Conservation (phyloP, 2,888 invertebrate genomes). For the Sminthurides aquaticus region DNA sequence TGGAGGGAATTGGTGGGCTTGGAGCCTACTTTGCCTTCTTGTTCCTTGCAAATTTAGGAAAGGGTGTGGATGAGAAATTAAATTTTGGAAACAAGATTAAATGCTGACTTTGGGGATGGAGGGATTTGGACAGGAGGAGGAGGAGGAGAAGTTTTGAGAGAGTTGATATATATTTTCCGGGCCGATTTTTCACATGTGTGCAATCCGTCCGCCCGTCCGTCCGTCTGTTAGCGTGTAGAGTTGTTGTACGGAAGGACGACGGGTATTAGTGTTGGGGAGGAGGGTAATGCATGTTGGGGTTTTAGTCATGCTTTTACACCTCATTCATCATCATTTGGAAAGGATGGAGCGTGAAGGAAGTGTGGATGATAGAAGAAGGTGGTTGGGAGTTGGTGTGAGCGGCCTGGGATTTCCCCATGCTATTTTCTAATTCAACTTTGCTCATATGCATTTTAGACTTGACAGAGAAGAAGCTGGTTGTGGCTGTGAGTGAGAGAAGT, state of each 20-base stretch:
- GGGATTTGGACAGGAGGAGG: not conserved
- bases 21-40: too few species aligned
- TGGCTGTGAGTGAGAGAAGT: too few species aligned
- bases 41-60: too few species aligned
- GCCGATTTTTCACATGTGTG: not conserved
- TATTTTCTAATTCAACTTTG: not conserved
- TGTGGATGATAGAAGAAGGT: constrained; percentile 14
- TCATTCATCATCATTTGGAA: constrained; percentile 25
- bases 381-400: constrained; percentile 3
- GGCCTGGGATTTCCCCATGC: not conserved
- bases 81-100: not conserved
- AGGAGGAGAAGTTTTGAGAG: not conserved
- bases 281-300: not conserved
- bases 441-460: too few species aligned
- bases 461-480: too few species aligned
- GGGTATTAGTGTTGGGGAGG: too few species aligned
- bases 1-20: too few species aligned
- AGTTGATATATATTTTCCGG: too few species aligned
- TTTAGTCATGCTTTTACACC: constrained; percentile 16
- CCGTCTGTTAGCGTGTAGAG: not conserved
- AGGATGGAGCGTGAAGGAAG: constrained; percentile 16
- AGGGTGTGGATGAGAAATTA: not conserved
- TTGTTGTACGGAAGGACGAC: too few species aligned
- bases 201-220: not conserved
- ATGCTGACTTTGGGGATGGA: not conserved